Conservation (phyloP, 2,888 invertebrate genomes). For the Xestia rhomboidea region DNA sequence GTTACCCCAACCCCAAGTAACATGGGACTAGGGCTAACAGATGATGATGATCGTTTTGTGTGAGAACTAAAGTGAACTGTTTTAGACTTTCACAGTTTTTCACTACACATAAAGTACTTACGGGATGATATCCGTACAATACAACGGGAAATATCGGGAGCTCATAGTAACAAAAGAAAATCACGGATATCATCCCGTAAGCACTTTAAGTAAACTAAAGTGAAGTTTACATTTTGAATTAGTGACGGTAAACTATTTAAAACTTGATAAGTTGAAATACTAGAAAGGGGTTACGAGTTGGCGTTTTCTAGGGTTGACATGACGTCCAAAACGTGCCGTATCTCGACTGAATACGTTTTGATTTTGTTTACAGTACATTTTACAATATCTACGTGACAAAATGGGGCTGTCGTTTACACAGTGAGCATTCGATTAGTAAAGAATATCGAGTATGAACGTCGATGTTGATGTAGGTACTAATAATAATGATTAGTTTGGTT, state of each 20-base stretch:
- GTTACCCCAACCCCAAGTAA: no score
- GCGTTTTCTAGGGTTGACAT: neutral
- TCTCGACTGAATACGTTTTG: neutral
- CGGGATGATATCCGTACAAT: no score
- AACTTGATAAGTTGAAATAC: neutral
- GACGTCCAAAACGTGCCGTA: slow-evolving; percentile 22
- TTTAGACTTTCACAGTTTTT: no score
- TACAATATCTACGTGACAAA: neutral
- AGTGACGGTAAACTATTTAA: neutral
- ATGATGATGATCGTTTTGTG: neutral
- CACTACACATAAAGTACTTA: no score
- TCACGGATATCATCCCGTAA: no score
- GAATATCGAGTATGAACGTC: neutral
- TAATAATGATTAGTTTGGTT: neutral
- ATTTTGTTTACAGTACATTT: slow-evolving; percentile 13
- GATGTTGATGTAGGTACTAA: neutral
- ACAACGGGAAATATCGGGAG: no score
- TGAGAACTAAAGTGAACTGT: neutral
- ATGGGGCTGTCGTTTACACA: neutral
- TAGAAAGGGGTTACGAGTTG: neutral
- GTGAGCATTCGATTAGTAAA: neutral
- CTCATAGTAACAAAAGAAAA: no score
- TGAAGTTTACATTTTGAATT: neutral
- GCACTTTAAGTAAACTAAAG: no score
- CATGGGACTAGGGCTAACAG: no score